Evolutionary conservation across 2,797 vertebrate species (phyloP), one percentile per base, ranked within the genome.

Genomic region (Crocodylus rhombifer): DNA sequence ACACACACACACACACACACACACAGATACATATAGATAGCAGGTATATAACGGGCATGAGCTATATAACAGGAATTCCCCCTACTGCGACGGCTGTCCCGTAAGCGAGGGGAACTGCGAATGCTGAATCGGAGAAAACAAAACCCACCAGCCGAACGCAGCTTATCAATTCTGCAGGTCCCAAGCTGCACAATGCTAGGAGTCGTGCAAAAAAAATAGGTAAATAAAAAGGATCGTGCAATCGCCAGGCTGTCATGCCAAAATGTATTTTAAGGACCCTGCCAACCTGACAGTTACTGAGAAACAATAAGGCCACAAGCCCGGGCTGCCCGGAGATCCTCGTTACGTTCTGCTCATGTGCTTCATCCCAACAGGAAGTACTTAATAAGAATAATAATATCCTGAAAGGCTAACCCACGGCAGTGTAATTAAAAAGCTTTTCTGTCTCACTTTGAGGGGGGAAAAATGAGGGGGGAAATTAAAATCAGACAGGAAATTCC

Each of bases 401-500:
- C 98, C 98, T 98, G 86, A 98, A 98, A 98, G 98, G 98, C 97
- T 97, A 95, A 98, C 98, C 98, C 95, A 94, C 95, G 97, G 98
- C 98, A 96, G 97, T 97, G 98, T 98, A 98, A 98, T 98, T 98
- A 98, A 98, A 98, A 98, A 98, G 97, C 96, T 97, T 98, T 98
- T 98, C 97, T 98, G 97, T 98, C 97, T 98, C 96, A 95, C 94
- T 95, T 95, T 92, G 87, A 91, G 94, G 92, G 57, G 87, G 94
- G 85, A 86, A 82, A 83, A 96, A 96, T 81, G 96, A 87, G 87
- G 77, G 94, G 42, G 97, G 97, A 97, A 97, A 98, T 97, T 97
- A 98, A 94, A 98, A 98, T 98, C 97, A 98, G 98, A 98, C 98
- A 98, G 98, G 99, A 99, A 99, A 99, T 99, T 99, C 98, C 98